Conservation (phyloP, 2,113 vertebrate genomes). For the Nesoenas mayeri region DNA sequence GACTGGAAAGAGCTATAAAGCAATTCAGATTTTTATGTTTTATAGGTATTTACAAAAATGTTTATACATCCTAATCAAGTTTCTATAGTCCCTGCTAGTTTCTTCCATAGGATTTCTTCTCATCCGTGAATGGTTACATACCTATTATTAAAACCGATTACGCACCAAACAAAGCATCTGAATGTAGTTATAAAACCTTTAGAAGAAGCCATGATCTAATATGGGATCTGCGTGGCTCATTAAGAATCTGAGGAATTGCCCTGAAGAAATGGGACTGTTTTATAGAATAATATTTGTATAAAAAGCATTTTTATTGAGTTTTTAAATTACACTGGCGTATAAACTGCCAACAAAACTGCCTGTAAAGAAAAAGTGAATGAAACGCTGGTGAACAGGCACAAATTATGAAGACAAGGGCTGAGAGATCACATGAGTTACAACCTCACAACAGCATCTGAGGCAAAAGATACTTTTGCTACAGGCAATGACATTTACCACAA, state of each 20-base stretch:
- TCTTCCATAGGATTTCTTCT: slow-evolving; percentile 7
- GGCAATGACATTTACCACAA: neutral
- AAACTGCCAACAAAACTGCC: slow-evolving; percentile 27
- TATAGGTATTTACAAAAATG: slow-evolving; percentile 43
- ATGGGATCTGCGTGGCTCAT: slow-evolving; percentile 21
- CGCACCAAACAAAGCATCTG: slow-evolving; percentile 29
- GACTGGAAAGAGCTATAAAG: neutral
- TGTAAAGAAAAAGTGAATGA: neutral
- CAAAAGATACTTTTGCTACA: neutral
- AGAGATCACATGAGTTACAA: neutral
- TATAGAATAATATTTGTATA: slow-evolving; percentile 38
- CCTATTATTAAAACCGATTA: slow-evolving; percentile 52
- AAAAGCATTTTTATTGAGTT: slow-evolving; percentile 53
- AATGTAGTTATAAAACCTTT: neutral
- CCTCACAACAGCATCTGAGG: neutral
- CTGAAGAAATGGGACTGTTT: slow-evolving; percentile 16
- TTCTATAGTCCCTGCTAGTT: neutral
- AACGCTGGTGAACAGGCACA: slow-evolving; percentile 4
- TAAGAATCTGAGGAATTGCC: slow-evolving; percentile 52
- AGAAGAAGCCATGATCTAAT: slow-evolving; percentile 36
- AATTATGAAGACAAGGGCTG: neutral
- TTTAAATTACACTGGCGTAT: neutral
- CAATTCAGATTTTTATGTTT: neutral
- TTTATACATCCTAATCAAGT: slow-evolving; percentile 33
- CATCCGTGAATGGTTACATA: neutral